Conservation (phyloP, 2,888 invertebrate species). For the Phlogophora meticulosa region DNA sequence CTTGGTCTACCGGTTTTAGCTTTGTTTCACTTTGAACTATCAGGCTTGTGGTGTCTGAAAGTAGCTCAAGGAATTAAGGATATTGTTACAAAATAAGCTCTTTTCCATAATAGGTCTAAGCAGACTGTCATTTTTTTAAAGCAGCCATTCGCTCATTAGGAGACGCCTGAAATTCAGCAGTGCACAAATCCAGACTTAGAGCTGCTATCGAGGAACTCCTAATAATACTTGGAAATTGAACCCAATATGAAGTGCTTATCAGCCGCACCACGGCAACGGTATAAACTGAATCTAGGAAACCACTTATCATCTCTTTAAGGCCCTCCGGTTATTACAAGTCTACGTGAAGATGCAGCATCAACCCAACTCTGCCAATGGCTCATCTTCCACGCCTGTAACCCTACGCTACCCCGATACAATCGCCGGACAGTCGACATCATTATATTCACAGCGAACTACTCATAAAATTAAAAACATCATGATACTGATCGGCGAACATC, state of each 20-base stretch:
- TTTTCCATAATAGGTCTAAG: no score
- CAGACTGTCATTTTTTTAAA: no score
- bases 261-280: background rate
- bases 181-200: no score
- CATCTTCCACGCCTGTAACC: constrained; percentile 40
- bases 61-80: background rate
- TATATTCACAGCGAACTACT: constrained; percentile 72
- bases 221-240: no score
- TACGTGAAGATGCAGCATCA: background rate
- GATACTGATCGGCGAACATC: constrained; percentile 78
- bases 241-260: background rate
- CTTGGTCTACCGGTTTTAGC: constrained; percentile 19
- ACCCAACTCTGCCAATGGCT: constrained; percentile 7
- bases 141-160: no score
- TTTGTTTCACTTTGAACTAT: constrained; percentile 25
- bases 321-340: background rate
- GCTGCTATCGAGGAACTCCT: no score
- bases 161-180: no score
- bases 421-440: constrained; percentile 57
- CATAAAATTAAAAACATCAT: constrained; percentile 78
- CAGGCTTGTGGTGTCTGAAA: constrained; percentile 1
- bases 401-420: constrained; percentile 47
- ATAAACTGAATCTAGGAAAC: background rate
- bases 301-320: background rate
- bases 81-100: no score